Evolutionary conservation across 2,113 vertebrate species (phyloP).

Genomic region (Cricetomys ansorgei): DNA sequence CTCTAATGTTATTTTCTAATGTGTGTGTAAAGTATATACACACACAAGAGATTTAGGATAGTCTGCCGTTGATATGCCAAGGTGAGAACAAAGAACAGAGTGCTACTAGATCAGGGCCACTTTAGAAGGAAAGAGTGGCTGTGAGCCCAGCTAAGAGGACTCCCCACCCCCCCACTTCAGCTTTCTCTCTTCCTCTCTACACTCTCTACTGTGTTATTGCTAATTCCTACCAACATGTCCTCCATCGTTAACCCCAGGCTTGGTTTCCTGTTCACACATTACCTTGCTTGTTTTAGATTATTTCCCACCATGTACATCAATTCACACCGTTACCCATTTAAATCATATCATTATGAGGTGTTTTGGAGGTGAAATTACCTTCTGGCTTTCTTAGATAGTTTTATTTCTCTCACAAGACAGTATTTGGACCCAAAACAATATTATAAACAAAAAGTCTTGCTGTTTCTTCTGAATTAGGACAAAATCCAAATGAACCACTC

Average conservation of each 20-base stretch:
- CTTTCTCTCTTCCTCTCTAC: background rate
- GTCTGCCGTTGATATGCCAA: background rate
- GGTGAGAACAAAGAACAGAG: background rate
- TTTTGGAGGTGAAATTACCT: conserved; percentile 34
- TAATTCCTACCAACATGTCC: background rate
- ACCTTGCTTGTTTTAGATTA: conserved; percentile 30
- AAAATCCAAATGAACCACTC: conserved; percentile 21
- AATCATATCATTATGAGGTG: conserved; percentile 21
- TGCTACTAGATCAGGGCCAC: background rate
- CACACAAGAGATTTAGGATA: background rate
- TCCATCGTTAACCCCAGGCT: background rate
- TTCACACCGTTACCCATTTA: background rate
- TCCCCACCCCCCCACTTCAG: background rate
- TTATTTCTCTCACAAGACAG: background rate
- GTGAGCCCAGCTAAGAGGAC: no score
- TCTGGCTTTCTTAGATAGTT: conserved; percentile 22
- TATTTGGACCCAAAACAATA: conserved; percentile 1
- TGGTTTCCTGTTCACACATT: conserved; percentile 24
- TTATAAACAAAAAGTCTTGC: conserved; percentile 64
- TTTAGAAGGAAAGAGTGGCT: background rate
- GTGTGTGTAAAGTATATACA: no score
- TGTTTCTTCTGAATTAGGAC: conserved; percentile 60
- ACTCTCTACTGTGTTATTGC: background rate
- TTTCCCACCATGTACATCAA: background rate
- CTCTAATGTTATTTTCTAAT: background rate